Percentiles rank a stretch among this genome's conserved stretches.
These are phyloP conservation scores for Sebastes itinus DNA, from an alignment of 2,797 vertebrate genomes.

Conservation along the genomic window DNA sequence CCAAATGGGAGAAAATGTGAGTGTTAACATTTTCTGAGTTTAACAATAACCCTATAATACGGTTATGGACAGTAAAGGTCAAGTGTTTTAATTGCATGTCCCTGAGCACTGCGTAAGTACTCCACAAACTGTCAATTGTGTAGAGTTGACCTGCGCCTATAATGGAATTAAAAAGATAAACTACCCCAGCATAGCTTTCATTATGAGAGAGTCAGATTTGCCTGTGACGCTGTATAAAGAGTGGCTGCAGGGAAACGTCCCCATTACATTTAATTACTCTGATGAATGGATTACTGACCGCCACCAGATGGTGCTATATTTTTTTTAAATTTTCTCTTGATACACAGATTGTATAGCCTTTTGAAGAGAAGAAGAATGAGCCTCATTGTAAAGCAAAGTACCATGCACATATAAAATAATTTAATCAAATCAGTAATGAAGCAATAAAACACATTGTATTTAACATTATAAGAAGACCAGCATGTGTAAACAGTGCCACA, in stretches of 20 bases:
- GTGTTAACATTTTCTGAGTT: constrained; percentile 1
- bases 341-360: neutral
- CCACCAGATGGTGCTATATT: constrained; percentile 70
- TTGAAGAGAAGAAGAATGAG: constrained; percentile 38
- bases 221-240: constrained; percentile 37
- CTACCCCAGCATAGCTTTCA: constrained; percentile 35
- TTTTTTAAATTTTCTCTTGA: constrained; percentile 25
- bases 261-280: constrained; percentile 56
- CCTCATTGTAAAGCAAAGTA: constrained; percentile 4
- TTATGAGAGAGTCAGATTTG: constrained; percentile 25
- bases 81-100: constrained; percentile 34
- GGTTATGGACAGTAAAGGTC: constrained; percentile 23
- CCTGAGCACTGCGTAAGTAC: constrained; percentile 1
- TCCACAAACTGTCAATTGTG: constrained; percentile 42
- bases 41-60: neutral
- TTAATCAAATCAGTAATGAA: neutral
- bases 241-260: constrained; percentile 52
- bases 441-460: neutral
- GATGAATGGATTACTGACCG: constrained; percentile 38
- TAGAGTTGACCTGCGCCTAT: constrained; percentile 9
- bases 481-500: no score
- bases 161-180: constrained; percentile 59
- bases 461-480: neutral
- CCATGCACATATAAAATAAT: neutral
- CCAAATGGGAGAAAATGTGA: neutral